A percentile compares a stretch with the other conserved stretches of the same genome.
phyloP scores from a whole-genome alignment of 2,888 invertebrate genomes.

The Diabrotica balteata region DNA sequence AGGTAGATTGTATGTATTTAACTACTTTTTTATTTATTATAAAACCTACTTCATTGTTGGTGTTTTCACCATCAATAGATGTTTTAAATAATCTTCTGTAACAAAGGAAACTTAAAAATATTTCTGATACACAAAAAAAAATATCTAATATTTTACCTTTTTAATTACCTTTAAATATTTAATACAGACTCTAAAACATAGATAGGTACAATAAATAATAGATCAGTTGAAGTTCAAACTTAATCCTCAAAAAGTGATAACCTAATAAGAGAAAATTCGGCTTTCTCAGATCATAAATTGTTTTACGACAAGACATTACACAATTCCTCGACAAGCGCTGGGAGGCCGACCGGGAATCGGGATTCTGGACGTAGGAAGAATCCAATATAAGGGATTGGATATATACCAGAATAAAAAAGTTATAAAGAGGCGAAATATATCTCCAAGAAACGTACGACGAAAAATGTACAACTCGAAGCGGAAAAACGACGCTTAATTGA shows the following conservation, averaged over 20 bases:
- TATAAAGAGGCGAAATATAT: slow-evolving; percentile 43
- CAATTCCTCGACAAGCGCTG: slow-evolving; percentile 42
- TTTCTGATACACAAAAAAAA: too few species aligned
- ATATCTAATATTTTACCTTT: too few species aligned
- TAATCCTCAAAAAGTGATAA: slow-evolving; percentile 20
- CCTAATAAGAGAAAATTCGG: slow-evolving; percentile 25
- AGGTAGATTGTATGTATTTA: too few species aligned
- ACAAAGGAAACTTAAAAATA: too few species aligned
- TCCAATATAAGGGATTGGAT: slow-evolving; percentile 47
- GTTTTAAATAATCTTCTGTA: too few species aligned
- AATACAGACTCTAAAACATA: too few species aligned
- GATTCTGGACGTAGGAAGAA: slow-evolving; percentile 28
- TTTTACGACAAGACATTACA: slow-evolving; percentile 42
- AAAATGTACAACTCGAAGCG: slow-evolving; percentile 22
- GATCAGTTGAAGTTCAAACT: too few species aligned
- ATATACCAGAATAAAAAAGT: slow-evolving; percentile 44
- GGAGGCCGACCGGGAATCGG: slow-evolving; percentile 6
- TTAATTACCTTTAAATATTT: too few species aligned
- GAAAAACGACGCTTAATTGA: slow-evolving; percentile 24
- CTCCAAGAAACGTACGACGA: slow-evolving; percentile 18
- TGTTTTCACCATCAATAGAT: too few species aligned
- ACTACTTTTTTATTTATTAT: too few species aligned
- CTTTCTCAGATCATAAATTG: slow-evolving; percentile 41
- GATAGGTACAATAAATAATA: too few species aligned
- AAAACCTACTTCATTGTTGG: too few species aligned